Evolutionary conservation across 2,888 invertebrate species (phyloP), one percentile per base, ranked within the genome.

Genomic region (Latrodectus hesperus): DNA sequence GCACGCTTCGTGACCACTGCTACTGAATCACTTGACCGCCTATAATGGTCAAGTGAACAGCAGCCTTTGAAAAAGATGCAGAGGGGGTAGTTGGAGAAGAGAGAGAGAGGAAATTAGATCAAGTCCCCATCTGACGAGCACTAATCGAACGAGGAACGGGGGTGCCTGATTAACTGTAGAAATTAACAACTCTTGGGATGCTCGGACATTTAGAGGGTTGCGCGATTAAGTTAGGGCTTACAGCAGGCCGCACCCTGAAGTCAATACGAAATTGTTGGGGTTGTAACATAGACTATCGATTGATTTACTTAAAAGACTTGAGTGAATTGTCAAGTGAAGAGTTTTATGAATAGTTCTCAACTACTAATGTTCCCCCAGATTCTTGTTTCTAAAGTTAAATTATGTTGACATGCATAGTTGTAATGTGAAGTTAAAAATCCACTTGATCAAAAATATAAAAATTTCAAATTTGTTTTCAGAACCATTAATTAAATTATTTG

Each of bases 1-100:
- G 49, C 77, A 84, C 53, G 67, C 84, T 72, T 64, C 72, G 53
- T 67, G 65, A 49, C 55, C 81, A 55, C 74, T n/a, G 72, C 77
- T 75, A 17, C 67, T 84, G 53, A 77, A 84, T 84, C 84, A 84
- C 77, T 84, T 84, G 84, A 84, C 84, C 84, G 60, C 67, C 53
- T 55, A 78, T 73, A 78, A 84, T 84, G 84, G 84, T 84, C 84
- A 84, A 84, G 77, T 78, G 78, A 84, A 77, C 78, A 77, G 84
- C 65, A 17, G 60, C 38, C 38, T 38, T 38, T 38, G 38, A 4
- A 38, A 38, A 38, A 38, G 78, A 78, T 77, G 60, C n/a, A 60
- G n/a, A 60, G 12, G 65, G 71, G 65, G 26, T 71, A 38, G 70
- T 64, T 68, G 53, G 60, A n/a, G 76, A 22, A 68, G 26, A 6